phyloP scores from a whole-genome alignment of 2,797 vertebrate species.

The Siniperca scherzeri region DNA sequence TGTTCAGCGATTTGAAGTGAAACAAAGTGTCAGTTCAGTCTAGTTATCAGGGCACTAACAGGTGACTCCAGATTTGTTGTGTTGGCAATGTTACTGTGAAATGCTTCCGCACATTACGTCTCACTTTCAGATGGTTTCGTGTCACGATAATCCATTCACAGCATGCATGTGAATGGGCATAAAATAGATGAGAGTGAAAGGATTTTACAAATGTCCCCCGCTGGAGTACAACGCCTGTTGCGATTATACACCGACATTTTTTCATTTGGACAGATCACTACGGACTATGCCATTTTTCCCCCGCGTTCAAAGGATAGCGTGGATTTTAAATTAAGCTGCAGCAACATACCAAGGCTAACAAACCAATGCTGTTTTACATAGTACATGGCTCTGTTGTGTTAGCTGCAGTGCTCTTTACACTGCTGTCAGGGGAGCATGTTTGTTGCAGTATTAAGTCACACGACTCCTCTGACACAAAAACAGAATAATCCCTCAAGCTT shows the following conservation, averaged over 20 bases:
- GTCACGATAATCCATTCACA: slow-evolving; percentile 9
- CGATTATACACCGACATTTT: neutral
- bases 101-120: neutral
- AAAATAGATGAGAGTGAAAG: neutral
- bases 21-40: neutral
- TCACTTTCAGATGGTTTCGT: slow-evolving; percentile 2
- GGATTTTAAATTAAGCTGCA: neutral
- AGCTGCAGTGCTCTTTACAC: neutral
- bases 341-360: neutral
- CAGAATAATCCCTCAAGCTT: neutral
- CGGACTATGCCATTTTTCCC: neutral
- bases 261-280: neutral
- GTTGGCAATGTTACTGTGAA: neutral
- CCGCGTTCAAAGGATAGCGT: neutral
- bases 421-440: neutral
- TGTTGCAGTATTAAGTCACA: neutral
- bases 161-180: neutral
- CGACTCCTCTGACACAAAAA: neutral
- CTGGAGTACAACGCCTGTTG: neutral
- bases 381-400: slow-evolving; percentile 1
- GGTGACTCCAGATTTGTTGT: slow-evolving; percentile 4
- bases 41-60: neutral
- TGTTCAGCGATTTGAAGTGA: neutral
- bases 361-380: neutral
- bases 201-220: neutral